These are phyloP conservation scores for Gobius niger DNA, from an alignment of 2,113 vertebrate species.

Conservation along the genomic window DNA sequence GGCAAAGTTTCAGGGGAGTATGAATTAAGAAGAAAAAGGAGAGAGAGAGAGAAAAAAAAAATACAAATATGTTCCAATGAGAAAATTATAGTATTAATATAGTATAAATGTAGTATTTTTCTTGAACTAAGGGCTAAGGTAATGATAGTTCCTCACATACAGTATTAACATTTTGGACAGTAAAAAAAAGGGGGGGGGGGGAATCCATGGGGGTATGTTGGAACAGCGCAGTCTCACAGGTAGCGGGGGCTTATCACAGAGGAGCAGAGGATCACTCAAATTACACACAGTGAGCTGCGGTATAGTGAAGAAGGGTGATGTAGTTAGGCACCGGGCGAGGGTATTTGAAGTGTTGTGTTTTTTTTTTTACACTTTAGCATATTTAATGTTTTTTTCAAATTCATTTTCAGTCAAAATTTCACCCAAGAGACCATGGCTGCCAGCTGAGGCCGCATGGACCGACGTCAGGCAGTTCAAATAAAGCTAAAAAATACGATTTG, in stretches of 20 bases:
- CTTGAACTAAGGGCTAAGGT: conserved; percentile 73
- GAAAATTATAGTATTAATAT: no score
- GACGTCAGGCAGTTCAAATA: no score
- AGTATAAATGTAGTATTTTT: conserved; percentile 80
- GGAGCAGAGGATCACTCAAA: conserved; percentile 49
- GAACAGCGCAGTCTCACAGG: conserved; percentile 38
- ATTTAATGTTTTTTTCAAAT: no score
- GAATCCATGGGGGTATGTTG: conserved; percentile 43
- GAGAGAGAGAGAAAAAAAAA: conserved; percentile 62
- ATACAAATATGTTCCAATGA: conserved; percentile 59
- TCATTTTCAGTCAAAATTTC: no score
- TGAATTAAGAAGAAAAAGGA: conserved; percentile 65
- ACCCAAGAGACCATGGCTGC: no score
- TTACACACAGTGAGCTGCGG: conserved; percentile 55
- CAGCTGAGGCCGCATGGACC: no score
- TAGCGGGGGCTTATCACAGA: conserved; percentile 43
- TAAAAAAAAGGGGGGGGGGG: conserved; percentile 1
- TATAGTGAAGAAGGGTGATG: no score
- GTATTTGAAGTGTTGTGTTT: no score
- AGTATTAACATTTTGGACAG: conserved; percentile 60
- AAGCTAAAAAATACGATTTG: no score
- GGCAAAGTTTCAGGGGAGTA: conserved; percentile 64
- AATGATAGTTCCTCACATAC: conserved; percentile 50
- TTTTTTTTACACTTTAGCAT: no score
- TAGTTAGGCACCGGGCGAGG: no score